Evolutionary conservation across 1,140 invertebrate species (phyloP).

Genomic region (Drosophila aff.): DNA sequence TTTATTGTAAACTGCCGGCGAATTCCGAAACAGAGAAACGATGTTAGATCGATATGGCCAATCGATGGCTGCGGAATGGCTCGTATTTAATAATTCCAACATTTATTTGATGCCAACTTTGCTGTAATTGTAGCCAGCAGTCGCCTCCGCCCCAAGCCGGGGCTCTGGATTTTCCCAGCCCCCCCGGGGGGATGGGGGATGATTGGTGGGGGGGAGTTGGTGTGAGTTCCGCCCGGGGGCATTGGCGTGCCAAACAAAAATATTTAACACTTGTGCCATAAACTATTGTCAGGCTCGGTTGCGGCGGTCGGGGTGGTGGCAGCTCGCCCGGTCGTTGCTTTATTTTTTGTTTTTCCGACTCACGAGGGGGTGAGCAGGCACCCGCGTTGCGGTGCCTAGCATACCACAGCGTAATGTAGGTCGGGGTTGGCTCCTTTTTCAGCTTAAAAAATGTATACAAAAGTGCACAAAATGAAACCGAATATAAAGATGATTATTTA

Average conservation of each 20-base stretch:
- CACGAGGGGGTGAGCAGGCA: background rate
- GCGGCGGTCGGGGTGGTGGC: constrained; percentile 6
- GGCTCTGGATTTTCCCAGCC: constrained; percentile 35
- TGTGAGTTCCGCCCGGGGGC: constrained; percentile 37
- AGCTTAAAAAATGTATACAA: constrained; percentile 33
- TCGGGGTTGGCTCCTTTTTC: constrained; percentile 46
- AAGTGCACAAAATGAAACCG: constrained; percentile 35
- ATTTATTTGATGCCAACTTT: constrained; percentile 75
- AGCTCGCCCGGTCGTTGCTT: background rate
- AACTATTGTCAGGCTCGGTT: constrained; percentile 71
- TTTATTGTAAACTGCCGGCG: constrained; percentile 75
- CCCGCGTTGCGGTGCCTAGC: constrained; percentile 18
- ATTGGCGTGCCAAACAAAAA: constrained; percentile 81
- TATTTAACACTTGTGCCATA: constrained; percentile 82
- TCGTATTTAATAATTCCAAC: constrained; percentile 83
- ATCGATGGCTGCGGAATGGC: constrained; percentile 56
- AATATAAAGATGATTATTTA: constrained; percentile 60
- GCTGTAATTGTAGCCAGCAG: constrained; percentile 66
- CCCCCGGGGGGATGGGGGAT: constrained; percentile 11
- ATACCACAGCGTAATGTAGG: constrained; percentile 63
- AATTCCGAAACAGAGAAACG: constrained; percentile 37
- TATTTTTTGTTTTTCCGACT: constrained; percentile 12
- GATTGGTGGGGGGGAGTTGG: background rate
- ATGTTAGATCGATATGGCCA: constrained; percentile 76
- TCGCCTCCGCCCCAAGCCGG: constrained; percentile 10